Conservation (phyloP, 2,888 invertebrate species). For the Spicauda simplicius region DNA sequence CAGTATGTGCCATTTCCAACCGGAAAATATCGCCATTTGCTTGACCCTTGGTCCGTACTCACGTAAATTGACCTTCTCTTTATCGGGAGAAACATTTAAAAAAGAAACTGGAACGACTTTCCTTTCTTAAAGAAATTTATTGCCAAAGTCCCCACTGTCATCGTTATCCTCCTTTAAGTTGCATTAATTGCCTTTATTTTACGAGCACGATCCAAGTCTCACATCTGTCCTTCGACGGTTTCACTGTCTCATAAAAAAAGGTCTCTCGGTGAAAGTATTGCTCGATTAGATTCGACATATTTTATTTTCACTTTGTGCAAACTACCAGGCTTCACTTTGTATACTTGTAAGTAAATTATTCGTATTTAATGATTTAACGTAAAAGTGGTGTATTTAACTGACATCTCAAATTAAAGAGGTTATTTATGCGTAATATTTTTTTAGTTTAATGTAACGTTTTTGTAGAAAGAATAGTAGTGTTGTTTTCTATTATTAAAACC, state of each 20-base stretch:
- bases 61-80: neutral
- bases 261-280: conserved; percentile 9
- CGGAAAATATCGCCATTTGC: neutral
- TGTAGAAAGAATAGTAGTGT: too few relatives aligned
- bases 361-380: neutral
- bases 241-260: conserved; percentile 5
- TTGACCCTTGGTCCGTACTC: neutral
- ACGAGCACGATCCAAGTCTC: neutral
- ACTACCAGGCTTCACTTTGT: too few relatives aligned
- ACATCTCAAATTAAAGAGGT: too few relatives aligned
- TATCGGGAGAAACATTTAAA: neutral
- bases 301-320: conserved; percentile 4
- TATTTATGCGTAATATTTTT: too few relatives aligned
- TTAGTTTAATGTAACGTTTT: too few relatives aligned
- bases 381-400: too few relatives aligned
- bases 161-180: conserved; percentile 14
- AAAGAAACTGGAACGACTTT: neutral
- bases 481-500: too few relatives aligned
- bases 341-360: neutral
- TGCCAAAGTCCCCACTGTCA: conserved; percentile 13
- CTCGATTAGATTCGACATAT: conserved; percentile 21
- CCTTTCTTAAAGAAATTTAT: conserved; percentile 18
- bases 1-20: neutral
- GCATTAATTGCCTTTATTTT: conserved; percentile 14
- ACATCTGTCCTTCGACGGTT: conserved; percentile 12